Percentiles rank a stretch among this genome's conserved stretches.
phyloP scores from a whole-genome alignment of 1,140 invertebrate species.

The Psilanteris sp. region DNA sequence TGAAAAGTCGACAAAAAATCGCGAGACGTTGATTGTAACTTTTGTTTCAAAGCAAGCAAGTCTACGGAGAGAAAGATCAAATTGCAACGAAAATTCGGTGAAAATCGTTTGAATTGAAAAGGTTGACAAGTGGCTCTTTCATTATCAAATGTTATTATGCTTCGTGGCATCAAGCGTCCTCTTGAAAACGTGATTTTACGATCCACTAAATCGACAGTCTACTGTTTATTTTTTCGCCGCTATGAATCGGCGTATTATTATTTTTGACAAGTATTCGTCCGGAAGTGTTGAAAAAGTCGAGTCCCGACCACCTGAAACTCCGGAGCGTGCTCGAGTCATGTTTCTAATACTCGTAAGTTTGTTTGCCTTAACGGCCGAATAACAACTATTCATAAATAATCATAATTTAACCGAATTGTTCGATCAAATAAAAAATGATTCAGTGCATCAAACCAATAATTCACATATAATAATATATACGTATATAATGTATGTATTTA shows the following conservation, averaged over 20 bases:
- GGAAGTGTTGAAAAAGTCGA: constrained; percentile 43
- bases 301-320: constrained; percentile 43
- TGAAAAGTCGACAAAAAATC: no score
- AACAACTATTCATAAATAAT: constrained; percentile 31
- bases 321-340: constrained; percentile 53
- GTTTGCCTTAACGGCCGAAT: constrained; percentile 55
- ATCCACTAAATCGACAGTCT: constrained; percentile 5
- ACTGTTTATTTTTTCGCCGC: constrained; percentile 12
- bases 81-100: constrained; percentile 4
- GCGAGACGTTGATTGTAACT: no score
- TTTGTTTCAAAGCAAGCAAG: no score
- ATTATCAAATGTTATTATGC: constrained; percentile 1
- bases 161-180: constrained; percentile 25
- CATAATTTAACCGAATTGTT: constrained; percentile 16
- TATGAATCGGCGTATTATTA: constrained; percentile 42
- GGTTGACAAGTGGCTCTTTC: constrained; percentile 20
- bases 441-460: no score
- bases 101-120: no score
- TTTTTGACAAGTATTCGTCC: constrained; percentile 35
- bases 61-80: no score
- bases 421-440: no score
- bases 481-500: no score
- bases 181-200: constrained; percentile 45
- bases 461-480: no score
- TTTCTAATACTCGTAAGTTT: constrained; percentile 51